phyloP scores from a whole-genome alignment of 2,888 invertebrate species.

The Agrilus biguttatus region DNA sequence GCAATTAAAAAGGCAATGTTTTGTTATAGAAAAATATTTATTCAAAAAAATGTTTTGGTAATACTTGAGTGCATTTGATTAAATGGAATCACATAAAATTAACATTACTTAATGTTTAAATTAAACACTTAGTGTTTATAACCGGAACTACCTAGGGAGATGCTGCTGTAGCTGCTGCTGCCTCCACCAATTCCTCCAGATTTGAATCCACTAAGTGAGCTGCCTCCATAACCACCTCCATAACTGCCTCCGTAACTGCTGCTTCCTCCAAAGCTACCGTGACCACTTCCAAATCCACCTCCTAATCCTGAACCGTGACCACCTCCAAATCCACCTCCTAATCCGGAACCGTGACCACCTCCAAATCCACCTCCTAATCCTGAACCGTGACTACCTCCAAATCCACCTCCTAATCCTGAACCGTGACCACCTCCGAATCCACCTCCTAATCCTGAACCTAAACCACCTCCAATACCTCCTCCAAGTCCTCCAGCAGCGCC shows the following conservation, averaged over 20 bases:
- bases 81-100: no score
- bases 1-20: no score
- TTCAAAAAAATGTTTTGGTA: no score
- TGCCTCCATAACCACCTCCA: slow-evolving; percentile 15
- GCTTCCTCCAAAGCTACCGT: slow-evolving; percentile 6
- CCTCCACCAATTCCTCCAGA: slow-evolving; percentile 9
- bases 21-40: no score
- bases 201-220: slow-evolving; percentile 12
- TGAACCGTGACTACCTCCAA: slow-evolving; percentile 7
- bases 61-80: no score
- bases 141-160: no score
- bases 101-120: no score
- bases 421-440: slow-evolving; percentile 12
- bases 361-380: slow-evolving; percentile 7
- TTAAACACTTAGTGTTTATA: no score
- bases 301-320: slow-evolving; percentile 13
- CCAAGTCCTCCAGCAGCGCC: slow-evolving; percentile 6
- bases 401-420: slow-evolving; percentile 10
- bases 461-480: slow-evolving; percentile 7
- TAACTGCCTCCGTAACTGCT: slow-evolving; percentile 15
- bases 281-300: slow-evolving; percentile 9
- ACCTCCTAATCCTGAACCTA: slow-evolving; percentile 10
- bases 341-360: slow-evolving; percentile 4
- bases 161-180: no score
- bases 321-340: slow-evolving; percentile 4